phyloP scores from a whole-genome alignment of 2,113 vertebrate species.

The Lanius ludovicianus region DNA sequence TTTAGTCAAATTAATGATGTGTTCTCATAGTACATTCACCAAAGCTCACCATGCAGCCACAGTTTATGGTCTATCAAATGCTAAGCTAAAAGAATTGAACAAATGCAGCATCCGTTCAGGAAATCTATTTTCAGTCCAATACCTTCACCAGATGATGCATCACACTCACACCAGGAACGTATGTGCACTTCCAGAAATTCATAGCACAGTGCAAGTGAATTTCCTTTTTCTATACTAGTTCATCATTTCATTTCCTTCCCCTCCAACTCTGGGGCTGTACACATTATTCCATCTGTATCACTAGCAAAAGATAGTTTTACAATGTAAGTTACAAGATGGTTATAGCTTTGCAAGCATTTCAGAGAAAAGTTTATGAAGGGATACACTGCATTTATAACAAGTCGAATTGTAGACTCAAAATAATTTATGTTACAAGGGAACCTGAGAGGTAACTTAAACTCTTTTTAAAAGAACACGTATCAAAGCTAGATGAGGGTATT shows the following conservation, averaged over 20 bases:
- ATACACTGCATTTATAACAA: background rate
- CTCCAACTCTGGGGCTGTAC: background rate
- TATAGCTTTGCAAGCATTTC: background rate
- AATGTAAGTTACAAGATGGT: background rate
- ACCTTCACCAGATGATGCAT: conserved; percentile 48
- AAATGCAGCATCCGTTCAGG: conserved; percentile 37
- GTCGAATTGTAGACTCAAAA: background rate
- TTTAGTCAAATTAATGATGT: background rate
- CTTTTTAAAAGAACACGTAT: background rate
- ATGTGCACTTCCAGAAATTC: conserved; percentile 66
- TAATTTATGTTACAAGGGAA: background rate
- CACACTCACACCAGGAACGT: background rate
- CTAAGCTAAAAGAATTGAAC: conserved; percentile 33
- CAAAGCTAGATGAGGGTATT: background rate
- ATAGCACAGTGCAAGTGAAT: conserved; percentile 39
- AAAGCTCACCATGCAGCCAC: background rate
- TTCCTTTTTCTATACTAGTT: conserved; percentile 33
- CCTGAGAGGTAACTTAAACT: background rate
- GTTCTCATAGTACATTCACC: background rate
- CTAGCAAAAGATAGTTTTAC: background rate
- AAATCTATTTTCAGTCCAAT: conserved; percentile 54
- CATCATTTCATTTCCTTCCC: conserved; percentile 41
- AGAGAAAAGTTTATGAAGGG: background rate
- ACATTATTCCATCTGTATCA: background rate
- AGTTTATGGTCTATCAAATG: conserved; percentile 12